These are phyloP conservation scores for Actias luna DNA, from an alignment of 2,888 invertebrate genomes.

Conservation along the genomic window DNA sequence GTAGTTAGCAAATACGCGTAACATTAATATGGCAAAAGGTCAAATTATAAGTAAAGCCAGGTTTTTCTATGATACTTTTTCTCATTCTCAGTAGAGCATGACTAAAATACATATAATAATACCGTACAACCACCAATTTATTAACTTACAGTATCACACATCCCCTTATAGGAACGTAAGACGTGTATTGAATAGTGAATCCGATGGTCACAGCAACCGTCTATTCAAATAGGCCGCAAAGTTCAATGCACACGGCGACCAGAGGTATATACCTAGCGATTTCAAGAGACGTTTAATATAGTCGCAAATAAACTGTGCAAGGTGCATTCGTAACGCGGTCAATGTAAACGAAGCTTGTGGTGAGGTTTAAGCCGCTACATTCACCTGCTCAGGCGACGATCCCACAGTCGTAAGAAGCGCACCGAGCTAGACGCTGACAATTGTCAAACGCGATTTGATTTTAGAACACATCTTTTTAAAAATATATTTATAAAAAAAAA, in stretches of 20 bases:
- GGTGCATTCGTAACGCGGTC: conserved; percentile 51
- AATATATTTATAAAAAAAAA: conserved; percentile 27
- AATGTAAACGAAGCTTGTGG: conserved; percentile 68
- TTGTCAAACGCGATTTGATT: conserved; percentile 44
- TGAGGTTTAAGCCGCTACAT: conserved; percentile 64
- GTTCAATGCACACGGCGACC: conserved; percentile 71
- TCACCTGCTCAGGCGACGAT: conserved; percentile 69
- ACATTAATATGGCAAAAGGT: too few species aligned
- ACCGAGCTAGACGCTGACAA: conserved; percentile 47
- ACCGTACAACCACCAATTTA: conserved; percentile 3
- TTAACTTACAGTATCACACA: conserved; percentile 12
- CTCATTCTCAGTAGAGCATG: background rate
- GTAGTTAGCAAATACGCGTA: too few species aligned
- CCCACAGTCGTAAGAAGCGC: conserved; percentile 65
- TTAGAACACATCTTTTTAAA: conserved; percentile 26
- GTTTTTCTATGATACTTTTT: background rate
- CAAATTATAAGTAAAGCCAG: too few species aligned
- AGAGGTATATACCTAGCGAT: conserved; percentile 53
- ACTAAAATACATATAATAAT: conserved; percentile 5
- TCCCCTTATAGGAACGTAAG: conserved; percentile 51
- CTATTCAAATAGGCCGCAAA: conserved; percentile 67
- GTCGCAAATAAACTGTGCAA: conserved; percentile 39
- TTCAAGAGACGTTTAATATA: conserved; percentile 48
- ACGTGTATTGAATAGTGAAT: conserved; percentile 33
- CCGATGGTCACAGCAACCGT: conserved; percentile 52